phyloP scores from a whole-genome alignment of 1,140 invertebrate genomes.

The Oryzaephilus surinamensis region DNA sequence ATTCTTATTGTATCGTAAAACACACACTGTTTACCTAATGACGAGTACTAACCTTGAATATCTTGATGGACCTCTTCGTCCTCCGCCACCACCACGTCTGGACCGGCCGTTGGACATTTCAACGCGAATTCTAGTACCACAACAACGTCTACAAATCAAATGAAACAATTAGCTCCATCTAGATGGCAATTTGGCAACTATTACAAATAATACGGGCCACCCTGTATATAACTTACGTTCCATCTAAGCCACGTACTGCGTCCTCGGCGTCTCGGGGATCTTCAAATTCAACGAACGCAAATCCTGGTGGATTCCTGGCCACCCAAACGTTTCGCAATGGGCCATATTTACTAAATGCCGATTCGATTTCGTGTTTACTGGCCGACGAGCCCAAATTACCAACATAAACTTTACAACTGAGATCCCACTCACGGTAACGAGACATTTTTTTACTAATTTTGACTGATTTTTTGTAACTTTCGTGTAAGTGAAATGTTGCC shows the following conservation, averaged over 20 bases:
- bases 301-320: constrained; percentile 85
- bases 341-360: constrained; percentile 89
- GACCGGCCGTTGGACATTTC: constrained; percentile 82
- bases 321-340: constrained; percentile 96
- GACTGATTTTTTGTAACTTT: too few relatives aligned
- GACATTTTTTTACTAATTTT: constrained; percentile 45
- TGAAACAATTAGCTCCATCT: background rate
- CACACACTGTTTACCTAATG: too few relatives aligned
- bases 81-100: constrained; percentile 51
- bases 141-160: constrained; percentile 51
- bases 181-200: background rate
- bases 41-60: constrained; percentile 44
- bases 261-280: constrained; percentile 95
- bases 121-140: constrained; percentile 70
- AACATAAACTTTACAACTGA: constrained; percentile 98
- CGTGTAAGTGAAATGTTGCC: too few relatives aligned
- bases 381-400: constrained; percentile 89
- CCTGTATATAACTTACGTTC: constrained; percentile 87
- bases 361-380: constrained; percentile 85
- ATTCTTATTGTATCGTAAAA: too few relatives aligned
- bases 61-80: constrained; percentile 40
- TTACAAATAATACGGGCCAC: background rate
- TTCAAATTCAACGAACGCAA: constrained; percentile 98
- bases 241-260: constrained; percentile 88
- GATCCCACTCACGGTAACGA: constrained; percentile 81